phyloP scores from a whole-genome alignment of 2,113 vertebrate genomes.

The Amphilophus citrinellus region DNA sequence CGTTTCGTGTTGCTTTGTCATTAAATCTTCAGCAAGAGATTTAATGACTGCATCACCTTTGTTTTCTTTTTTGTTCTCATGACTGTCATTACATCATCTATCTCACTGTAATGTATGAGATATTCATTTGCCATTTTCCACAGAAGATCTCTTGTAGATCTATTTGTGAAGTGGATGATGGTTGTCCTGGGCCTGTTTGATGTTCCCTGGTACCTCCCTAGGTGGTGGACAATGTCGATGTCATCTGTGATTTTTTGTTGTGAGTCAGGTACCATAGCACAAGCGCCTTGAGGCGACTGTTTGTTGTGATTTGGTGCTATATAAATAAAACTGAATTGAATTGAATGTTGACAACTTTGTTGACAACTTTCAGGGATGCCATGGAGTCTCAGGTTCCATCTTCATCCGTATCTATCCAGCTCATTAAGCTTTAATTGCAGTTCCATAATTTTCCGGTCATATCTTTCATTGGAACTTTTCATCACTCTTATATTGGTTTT shows the following conservation, averaged over 20 bases:
- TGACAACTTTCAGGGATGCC: neutral
- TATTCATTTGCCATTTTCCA: neutral
- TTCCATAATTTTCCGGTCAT: neutral
- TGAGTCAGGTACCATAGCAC: neutral
- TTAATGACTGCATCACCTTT: no score
- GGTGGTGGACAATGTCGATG: neutral
- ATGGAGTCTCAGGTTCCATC: constrained; percentile 4
- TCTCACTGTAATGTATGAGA: no score
- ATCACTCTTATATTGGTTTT: neutral
- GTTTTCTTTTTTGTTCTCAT: no score
- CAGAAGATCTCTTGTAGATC: neutral
- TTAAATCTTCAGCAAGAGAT: neutral
- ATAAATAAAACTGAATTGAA: no score
- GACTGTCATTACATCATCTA: no score
- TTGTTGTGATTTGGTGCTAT: no score
- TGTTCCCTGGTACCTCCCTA: neutral
- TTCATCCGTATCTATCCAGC: neutral
- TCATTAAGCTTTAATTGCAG: neutral
- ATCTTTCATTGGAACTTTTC: neutral
- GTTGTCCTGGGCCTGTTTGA: neutral
- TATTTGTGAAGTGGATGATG: neutral
- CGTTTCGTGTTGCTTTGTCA: constrained; percentile 5
- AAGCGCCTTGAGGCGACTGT: no score
- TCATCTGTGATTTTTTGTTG: neutral
- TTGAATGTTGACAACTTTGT: neutral